phyloP scores from a whole-genome alignment of 2,113 vertebrate genomes.

The Noturus placidus region DNA sequence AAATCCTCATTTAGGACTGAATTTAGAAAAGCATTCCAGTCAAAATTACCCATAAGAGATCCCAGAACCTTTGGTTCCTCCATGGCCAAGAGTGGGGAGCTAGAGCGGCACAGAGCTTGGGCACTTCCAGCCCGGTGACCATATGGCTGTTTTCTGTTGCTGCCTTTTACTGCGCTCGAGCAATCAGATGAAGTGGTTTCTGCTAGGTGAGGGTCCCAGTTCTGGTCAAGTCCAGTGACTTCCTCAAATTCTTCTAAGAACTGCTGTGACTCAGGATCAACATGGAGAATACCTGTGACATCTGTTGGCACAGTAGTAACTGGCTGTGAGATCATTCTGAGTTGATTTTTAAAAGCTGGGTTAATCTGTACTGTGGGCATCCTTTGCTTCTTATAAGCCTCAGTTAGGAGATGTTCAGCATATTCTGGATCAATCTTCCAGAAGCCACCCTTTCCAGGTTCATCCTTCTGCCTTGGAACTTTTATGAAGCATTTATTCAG shows the following conservation, averaged over 20 bases:
- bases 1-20: slow-evolving; percentile 79
- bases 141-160: slow-evolving; percentile 77
- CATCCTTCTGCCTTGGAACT: slow-evolving; percentile 91
- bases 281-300: slow-evolving; percentile 51
- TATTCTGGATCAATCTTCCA: slow-evolving; percentile 96
- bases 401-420: slow-evolving; percentile 83
- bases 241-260: slow-evolving; percentile 87
- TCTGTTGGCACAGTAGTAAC: slow-evolving; percentile 34
- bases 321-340: slow-evolving; percentile 50
- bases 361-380: slow-evolving; percentile 85
- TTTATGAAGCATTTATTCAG: slow-evolving; percentile 99
- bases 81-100: slow-evolving; percentile 75
- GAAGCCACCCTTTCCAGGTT: slow-evolving; percentile 93
- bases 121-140: slow-evolving; percentile 63
- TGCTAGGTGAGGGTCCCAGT: slow-evolving; percentile 66
- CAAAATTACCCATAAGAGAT: slow-evolving; percentile 89
- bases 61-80: slow-evolving; percentile 85
- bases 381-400: slow-evolving; percentile 85
- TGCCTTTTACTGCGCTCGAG: slow-evolving; percentile 63
- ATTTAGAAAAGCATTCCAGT: slow-evolving; percentile 91
- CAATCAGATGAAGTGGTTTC: slow-evolving; percentile 68
- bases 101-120: slow-evolving; percentile 73
- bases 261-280: slow-evolving; percentile 78
- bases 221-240: slow-evolving; percentile 70
- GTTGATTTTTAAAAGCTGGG: slow-evolving; percentile 73